Conservation (phyloP, 1,140 invertebrate genomes). For the Drosophila sp. region DNA sequence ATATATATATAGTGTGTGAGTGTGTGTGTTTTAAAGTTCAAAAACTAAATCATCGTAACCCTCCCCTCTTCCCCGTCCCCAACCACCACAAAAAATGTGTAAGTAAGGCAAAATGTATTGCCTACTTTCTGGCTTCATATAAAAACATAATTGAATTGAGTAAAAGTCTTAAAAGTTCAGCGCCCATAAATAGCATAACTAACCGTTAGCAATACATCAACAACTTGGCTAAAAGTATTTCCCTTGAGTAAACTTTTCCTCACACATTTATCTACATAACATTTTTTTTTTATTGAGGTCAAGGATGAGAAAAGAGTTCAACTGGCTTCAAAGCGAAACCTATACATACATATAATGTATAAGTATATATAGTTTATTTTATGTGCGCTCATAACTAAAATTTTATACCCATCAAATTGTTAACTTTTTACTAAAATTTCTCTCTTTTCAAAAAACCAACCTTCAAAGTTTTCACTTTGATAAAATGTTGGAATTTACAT, state of each 20-base stretch:
- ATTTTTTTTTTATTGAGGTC: background rate
- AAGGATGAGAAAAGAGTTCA: background rate
- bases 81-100: background rate
- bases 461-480: slow-evolving; percentile 1
- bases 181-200: background rate
- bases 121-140: slow-evolving; percentile 6
- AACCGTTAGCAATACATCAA: slow-evolving; percentile 6
- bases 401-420: background rate
- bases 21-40: slow-evolving; percentile 9
- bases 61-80: background rate
- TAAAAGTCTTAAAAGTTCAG: background rate
- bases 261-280: background rate
- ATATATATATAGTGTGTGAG: background rate
- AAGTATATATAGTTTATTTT: background rate
- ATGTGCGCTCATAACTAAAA: background rate
- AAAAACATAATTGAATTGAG: background rate
- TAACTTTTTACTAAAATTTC: slow-evolving; percentile 1
- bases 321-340: background rate
- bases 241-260: background rate
- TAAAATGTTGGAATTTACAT: slow-evolving; percentile 1
- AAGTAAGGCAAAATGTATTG: slow-evolving; percentile 8
- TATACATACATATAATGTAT: too few species aligned
- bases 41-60: background rate
- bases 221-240: slow-evolving; percentile 3
- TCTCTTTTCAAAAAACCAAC: background rate